phyloP scores from a whole-genome alignment of 2,888 invertebrate genomes.

The Metallyticus violacea region DNA sequence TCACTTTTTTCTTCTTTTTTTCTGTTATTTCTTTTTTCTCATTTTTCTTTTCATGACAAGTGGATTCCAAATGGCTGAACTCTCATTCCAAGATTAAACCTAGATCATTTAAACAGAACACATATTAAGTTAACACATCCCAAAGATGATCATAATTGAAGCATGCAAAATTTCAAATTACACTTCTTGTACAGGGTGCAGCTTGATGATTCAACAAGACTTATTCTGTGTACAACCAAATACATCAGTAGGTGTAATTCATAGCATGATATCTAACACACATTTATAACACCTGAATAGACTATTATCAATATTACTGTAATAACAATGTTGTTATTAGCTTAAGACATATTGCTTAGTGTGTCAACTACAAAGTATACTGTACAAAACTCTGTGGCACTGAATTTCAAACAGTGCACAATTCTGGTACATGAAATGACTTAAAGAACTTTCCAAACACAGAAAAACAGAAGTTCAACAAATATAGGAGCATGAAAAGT shows the following conservation, averaged over 20 bases:
- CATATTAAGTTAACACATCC: slow-evolving; percentile 17
- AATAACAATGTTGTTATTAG: too few relatives aligned
- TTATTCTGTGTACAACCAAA: not conserved
- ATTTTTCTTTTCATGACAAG: slow-evolving; percentile 4
- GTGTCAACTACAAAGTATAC: not conserved
- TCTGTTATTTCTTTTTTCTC: not conserved
- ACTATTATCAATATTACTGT: not conserved
- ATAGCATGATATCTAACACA: not conserved
- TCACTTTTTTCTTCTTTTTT: slow-evolving; percentile 7
- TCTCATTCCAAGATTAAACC: slow-evolving; percentile 24
- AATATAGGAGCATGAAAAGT: not conserved
- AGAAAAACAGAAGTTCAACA: not conserved
- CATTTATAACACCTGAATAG: not conserved
- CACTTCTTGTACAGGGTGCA: not conserved
- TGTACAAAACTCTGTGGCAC: not conserved
- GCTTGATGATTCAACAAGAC: not conserved
- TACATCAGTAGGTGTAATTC: not conserved
- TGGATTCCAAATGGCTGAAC: not conserved
- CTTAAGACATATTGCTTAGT: not conserved
- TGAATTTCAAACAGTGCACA: not conserved
- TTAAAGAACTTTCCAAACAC: not conserved
- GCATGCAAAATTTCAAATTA: not conserved
- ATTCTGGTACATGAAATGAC: too few relatives aligned
- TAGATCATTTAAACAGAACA: slow-evolving; percentile 28
- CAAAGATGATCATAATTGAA: not conserved